Base-by-base conservation (phyloP, 2,797 vertebrate species). In the Enteromius paludinosus region DNA sequence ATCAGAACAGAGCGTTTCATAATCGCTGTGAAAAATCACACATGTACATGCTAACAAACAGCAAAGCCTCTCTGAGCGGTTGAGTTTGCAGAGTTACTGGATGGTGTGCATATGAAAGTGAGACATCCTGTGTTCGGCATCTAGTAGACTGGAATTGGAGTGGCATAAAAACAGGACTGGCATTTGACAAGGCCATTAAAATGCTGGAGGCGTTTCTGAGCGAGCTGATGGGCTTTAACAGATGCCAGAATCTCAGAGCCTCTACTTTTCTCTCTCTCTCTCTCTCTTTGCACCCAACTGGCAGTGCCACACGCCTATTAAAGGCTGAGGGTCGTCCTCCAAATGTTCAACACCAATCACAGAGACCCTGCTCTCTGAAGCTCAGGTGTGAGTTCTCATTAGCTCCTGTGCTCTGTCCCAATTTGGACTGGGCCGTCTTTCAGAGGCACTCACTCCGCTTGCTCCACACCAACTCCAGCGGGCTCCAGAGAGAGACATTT, bases 111-210 rank as follows among this genome's bases (percentile, higher is more conserved):
- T 81, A 88, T 92, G 91, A 91, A 94, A 92, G 61, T 73, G 90
- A 91, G 88, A 81, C 30, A 90, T 90, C 90, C 92, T 89, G 90
- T 90, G 94, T 86, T 95, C 92, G 90, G 90, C 90, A 91, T 95
- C 94, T 93, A 95, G 91, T 91, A 89, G 90, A 92, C 94, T 93
- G 84, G 90, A 93, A 94, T 93, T 94, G 94, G 93, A 95, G 93
- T 91, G 91, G 93, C 93, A 94, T 94, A 90, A 95, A 93, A 95
- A 94, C 93, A 92, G 87, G 84, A 90, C 93, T 95, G 94, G 93
- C 94, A 95, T 95, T 95, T 95, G 92, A 94, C 93, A 92, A 93
- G 91, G 91, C 94, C 93, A 95, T 95, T 95, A 94, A 95, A 95
- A 95, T 94, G 93, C 94, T 95, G 94, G 94, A 95, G 94, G 94